These are phyloP conservation scores for Ibidorhyncha struthersii DNA, from an alignment of 2,113 vertebrate genomes.

Conservation along the genomic window DNA sequence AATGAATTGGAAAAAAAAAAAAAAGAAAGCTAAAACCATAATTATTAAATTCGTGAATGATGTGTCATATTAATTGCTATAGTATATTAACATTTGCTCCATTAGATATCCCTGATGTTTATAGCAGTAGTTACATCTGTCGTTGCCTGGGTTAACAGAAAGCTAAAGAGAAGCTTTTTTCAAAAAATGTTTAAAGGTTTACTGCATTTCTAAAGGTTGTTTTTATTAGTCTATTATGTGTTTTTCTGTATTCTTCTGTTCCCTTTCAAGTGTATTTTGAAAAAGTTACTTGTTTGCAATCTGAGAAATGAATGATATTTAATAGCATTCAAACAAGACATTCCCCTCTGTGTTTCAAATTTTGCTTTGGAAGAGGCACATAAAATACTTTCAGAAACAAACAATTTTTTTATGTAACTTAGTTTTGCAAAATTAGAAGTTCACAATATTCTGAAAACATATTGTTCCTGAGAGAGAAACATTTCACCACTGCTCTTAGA, in stretches of 20 bases:
- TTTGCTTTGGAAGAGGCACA: conserved; percentile 49
- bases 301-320: conserved; percentile 33
- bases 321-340: conserved; percentile 53
- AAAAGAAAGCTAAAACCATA: not conserved
- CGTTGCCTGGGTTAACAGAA: not conserved
- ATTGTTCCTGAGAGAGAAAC: conserved; percentile 56
- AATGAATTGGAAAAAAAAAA: not conserved
- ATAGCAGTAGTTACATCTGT: not conserved
- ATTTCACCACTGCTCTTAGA: conserved; percentile 49
- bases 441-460: conserved; percentile 51
- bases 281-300: conserved; percentile 41
- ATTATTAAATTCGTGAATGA: not conserved
- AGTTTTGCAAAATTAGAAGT: conserved; percentile 41
- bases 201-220: not conserved
- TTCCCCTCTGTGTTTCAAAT: conserved; percentile 22
- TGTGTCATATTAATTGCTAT: not conserved
- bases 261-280: not conserved
- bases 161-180: not conserved
- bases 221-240: not conserved
- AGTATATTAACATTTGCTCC: not conserved
- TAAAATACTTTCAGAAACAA: conserved; percentile 55
- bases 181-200: not conserved
- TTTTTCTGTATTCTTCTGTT: not conserved
- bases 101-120: not conserved
- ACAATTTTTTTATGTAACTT: not conserved